A percentile compares a stretch with the other conserved stretches of the same genome.
phyloP scores from a whole-genome alignment of 2,113 vertebrate species.

The Scalopus aquaticus region DNA sequence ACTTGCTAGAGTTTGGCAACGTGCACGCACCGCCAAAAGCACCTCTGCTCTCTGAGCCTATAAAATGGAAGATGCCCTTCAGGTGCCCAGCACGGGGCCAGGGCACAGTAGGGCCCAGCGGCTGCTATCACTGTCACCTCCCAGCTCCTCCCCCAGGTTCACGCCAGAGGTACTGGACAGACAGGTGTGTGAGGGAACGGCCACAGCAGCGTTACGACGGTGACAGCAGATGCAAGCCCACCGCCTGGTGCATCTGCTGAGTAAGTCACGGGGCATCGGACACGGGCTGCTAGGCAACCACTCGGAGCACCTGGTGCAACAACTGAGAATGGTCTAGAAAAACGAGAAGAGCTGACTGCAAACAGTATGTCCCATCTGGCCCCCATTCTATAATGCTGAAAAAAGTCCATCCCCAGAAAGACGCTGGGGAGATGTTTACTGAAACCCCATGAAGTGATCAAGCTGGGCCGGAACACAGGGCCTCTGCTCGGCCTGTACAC shows the following conservation, averaged over 20 bases:
- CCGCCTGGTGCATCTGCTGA: background rate
- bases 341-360: background rate
- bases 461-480: no score
- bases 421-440: background rate
- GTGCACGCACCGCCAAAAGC: no score
- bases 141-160: no score
- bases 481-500: fast-evolving
- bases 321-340: background rate
- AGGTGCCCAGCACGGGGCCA: fast-evolving
- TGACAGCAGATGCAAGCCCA: fast-evolving
- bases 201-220: no score
- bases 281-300: no score
- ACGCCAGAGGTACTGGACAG: fast-evolving
- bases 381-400: background rate
- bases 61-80: background rate
- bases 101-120: background rate
- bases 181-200: background rate
- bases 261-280: no score
- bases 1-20: background rate
- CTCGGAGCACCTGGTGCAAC: fast-evolving
- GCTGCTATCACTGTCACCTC: background rate
- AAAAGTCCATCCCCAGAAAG: background rate
- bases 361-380: no score
- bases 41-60: background rate
- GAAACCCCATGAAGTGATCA: background rate